Conservation (phyloP, 2,113 vertebrate genomes). For the Typhlomys cinereus region DNA sequence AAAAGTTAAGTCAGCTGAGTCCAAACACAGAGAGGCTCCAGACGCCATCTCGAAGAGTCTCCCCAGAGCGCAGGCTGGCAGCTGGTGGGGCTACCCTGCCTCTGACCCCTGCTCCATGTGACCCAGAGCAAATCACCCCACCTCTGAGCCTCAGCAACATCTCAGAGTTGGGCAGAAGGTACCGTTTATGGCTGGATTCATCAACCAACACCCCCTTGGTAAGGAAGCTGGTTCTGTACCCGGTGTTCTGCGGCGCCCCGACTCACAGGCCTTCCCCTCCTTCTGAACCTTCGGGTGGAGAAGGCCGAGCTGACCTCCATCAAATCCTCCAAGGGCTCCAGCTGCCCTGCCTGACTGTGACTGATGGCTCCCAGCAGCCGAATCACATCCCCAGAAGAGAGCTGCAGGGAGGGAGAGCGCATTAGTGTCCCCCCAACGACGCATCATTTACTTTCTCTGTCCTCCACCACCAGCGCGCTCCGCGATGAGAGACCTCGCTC, state of each 20-base stretch:
- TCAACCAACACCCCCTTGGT: accelerated
- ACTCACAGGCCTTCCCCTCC: neutral
- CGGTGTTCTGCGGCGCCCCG: neutral
- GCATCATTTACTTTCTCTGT: accelerated
- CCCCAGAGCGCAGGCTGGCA: neutral
- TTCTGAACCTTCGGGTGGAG: neutral
- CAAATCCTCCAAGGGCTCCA: constrained; percentile 56
- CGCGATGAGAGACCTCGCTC: neutral
- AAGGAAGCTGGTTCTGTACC: constrained; percentile 31
- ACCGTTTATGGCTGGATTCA: neutral
- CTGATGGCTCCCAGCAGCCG: constrained; percentile 68
- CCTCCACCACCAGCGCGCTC: neutral
- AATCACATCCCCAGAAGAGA: constrained; percentile 22
- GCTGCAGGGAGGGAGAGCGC: constrained; percentile 15
- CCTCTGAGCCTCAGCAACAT: neutral
- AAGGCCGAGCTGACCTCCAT: neutral
- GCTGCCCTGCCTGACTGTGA: neutral
- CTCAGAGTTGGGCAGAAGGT: neutral
- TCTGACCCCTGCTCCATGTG: neutral
- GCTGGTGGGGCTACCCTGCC: neutral
- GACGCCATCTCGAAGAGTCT: neutral
- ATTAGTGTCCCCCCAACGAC: neutral
- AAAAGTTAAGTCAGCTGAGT: neutral
- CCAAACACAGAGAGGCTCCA: neutral
- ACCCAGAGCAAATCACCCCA: neutral